These are phyloP conservation scores for Drosophila pachea DNA, from an alignment of 1,140 invertebrate species.

Conservation along the genomic window DNA sequence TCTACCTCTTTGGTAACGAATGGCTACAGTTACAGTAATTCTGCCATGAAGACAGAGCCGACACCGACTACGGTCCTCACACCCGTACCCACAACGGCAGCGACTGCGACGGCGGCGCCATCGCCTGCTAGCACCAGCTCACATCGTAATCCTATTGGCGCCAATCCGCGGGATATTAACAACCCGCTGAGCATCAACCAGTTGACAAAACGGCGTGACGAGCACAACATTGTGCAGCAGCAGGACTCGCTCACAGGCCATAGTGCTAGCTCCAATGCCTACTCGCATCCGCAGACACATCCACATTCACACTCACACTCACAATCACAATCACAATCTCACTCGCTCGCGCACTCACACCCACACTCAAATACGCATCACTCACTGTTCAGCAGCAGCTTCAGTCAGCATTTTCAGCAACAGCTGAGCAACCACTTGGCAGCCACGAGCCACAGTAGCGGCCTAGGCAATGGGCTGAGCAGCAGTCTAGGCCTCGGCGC, in stretches of 20 bases:
- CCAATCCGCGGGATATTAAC: constrained; percentile 93
- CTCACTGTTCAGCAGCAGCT: constrained; percentile 48
- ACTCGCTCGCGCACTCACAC: constrained; percentile 17
- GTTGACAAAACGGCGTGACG: constrained; percentile 82
- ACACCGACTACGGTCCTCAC: background rate
- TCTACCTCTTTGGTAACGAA: constrained; percentile 36
- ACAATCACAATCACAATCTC: background rate
- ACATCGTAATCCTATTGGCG: constrained; percentile 87
- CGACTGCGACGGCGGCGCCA: background rate
- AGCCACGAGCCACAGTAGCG: constrained; percentile 13
- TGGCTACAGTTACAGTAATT: constrained; percentile 20
- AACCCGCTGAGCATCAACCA: constrained; percentile 94
- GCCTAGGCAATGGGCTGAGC: background rate
- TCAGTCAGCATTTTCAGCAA: constrained; percentile 69
- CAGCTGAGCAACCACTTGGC: constrained; percentile 57
- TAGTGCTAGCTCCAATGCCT: constrained; percentile 5
- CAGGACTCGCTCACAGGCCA: constrained; percentile 9
- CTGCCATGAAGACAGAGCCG: background rate
- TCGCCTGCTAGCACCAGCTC: constrained; percentile 10
- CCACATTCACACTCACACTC: background rate
- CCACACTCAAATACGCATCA: constrained; percentile 44
- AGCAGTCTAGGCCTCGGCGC: background rate
- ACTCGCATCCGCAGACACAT: background rate
- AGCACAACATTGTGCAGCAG: constrained; percentile 31
- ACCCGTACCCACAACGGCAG: background rate